phyloP scores from a whole-genome alignment of 2,888 invertebrate species.

The Ernsta delagoae region DNA sequence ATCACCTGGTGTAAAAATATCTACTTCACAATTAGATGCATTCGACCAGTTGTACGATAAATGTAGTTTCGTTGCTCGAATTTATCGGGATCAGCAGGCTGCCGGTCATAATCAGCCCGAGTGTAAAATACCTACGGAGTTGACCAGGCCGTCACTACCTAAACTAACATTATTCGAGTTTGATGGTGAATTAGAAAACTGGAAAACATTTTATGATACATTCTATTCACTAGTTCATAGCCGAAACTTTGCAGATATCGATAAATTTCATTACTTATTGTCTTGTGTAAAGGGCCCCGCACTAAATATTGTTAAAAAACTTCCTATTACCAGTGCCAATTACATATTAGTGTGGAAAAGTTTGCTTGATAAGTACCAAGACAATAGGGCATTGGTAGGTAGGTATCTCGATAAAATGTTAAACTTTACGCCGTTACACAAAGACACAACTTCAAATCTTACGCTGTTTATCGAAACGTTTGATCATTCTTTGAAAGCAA shows the following conservation, averaged over 20 bases:
- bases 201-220: conserved; percentile 2
- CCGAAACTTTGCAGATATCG: conserved; percentile 4
- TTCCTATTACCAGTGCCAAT: conserved; percentile 1
- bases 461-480: conserved; percentile 6
- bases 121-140: background rate
- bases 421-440: conserved; percentile 5
- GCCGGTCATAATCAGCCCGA: background rate
- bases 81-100: conserved; percentile 5
- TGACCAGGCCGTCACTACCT: background rate
- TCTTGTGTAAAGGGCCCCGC: conserved; percentile 7
- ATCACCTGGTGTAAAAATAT: background rate
- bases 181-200: conserved; percentile 10
- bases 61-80: background rate
- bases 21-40: background rate
- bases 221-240: conserved; percentile 6
- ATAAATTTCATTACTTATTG: conserved; percentile 7
- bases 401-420: conserved; percentile 7
- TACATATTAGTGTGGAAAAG: conserved; percentile 5
- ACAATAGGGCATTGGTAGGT: conserved; percentile 1
- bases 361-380: conserved; percentile 5
- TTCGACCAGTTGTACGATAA: background rate
- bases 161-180: conserved; percentile 4
- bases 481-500: conserved; percentile 3
- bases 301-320: background rate
- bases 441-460: conserved; percentile 2